A percentile compares a stretch with the other conserved stretches of the same genome.
phyloP scores from a whole-genome alignment of 2,113 vertebrate species.

The Vulpes ferrilata region DNA sequence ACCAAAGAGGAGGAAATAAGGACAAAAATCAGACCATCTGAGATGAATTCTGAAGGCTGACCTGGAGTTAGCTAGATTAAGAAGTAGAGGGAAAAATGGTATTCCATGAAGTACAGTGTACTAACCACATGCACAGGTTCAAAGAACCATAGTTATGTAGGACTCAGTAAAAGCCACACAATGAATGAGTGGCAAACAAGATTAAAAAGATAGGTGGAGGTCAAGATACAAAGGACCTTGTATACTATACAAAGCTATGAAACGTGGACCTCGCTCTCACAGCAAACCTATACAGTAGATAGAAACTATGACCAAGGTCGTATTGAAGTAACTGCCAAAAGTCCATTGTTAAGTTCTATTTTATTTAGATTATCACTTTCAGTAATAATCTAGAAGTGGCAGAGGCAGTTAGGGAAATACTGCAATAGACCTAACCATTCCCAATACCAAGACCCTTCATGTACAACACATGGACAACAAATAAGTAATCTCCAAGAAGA shows the following conservation, averaged over 20 bases:
- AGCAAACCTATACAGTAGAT: not conserved
- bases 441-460: not conserved
- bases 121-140: not conserved
- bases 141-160: not conserved
- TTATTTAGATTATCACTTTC: not conserved
- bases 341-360: not conserved
- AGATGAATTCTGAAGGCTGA: slow-evolving; percentile 32
- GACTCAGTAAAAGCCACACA: not conserved
- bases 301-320: slow-evolving; percentile 29
- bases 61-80: not conserved
- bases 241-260: not conserved
- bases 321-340: not conserved
- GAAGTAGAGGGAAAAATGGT: not conserved
- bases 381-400: not conserved
- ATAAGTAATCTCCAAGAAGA: not conserved
- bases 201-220: not conserved
- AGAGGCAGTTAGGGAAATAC: not conserved
- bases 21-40: not conserved
- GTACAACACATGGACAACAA: not conserved
- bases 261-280: not conserved
- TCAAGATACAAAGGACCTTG: slow-evolving; percentile 21
- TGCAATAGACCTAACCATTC: not conserved
- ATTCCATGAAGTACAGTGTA: not conserved
- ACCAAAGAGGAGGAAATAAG: not conserved
- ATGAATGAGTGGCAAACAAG: not conserved